phyloP scores from a whole-genome alignment of 2,888 invertebrate species.

The Polylopha cassiicola region DNA sequence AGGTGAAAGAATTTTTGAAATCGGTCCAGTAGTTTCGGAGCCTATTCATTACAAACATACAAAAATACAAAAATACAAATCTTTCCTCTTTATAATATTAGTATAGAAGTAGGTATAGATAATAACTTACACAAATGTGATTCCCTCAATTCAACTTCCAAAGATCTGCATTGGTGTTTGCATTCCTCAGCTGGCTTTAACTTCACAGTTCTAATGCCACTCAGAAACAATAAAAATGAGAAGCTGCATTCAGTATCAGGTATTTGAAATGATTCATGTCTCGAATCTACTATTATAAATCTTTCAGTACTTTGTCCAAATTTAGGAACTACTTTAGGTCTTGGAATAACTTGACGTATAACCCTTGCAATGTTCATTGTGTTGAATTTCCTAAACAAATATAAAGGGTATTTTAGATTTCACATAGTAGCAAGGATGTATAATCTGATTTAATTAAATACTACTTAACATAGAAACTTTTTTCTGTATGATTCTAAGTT shows the following conservation, averaged over 20 bases:
- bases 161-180: conserved; percentile 81
- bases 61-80: no score
- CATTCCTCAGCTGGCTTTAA: conserved; percentile 88
- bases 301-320: conserved; percentile 88
- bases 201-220: conserved; percentile 83
- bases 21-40: no score
- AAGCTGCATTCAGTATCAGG: conserved; percentile 90
- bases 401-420: not conserved
- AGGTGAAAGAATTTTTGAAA: no score
- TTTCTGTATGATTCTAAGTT: no score
- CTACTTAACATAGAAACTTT: no score
- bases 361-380: conserved; percentile 84
- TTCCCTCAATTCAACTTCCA: conserved; percentile 83
- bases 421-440: not conserved
- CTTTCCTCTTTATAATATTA: no score
- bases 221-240: conserved; percentile 84
- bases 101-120: not conserved
- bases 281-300: conserved; percentile 84
- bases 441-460: no score
- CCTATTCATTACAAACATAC: no score
- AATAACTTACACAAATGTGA: conserved; percentile 85
- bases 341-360: conserved; percentile 83
- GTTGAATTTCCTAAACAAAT: conserved; percentile 83
- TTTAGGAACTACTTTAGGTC: conserved; percentile 82
- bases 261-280: conserved; percentile 80